Evolutionary conservation across 1,140 invertebrate species (phyloP).

Genomic region (Mizuhopecten yessoensis): DNA sequence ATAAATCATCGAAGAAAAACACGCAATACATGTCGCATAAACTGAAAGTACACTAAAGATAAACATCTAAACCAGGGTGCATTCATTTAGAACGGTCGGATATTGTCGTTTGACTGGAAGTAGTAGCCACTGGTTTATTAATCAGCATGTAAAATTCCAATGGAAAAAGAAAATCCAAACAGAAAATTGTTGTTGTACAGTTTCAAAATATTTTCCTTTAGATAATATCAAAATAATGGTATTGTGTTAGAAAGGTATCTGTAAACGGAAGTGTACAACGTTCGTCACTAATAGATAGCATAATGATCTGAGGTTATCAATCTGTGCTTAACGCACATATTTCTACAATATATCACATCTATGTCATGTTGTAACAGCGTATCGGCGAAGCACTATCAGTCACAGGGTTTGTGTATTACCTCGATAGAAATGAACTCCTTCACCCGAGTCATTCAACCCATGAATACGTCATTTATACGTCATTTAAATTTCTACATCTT

Average conservation of each 20-base stretch:
- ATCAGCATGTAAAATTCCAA: neutral
- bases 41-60: neutral
- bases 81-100: neutral
- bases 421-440: no score
- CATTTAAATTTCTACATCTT: no score
- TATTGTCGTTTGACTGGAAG: neutral
- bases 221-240: neutral
- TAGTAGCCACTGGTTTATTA: neutral
- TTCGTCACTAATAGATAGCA: neutral
- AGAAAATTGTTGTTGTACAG: neutral
- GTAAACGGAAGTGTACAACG: neutral
- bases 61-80: neutral
- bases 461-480: no score
- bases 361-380: no score
- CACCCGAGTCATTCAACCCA: no score
- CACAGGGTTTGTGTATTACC: no score
- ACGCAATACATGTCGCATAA: conserved; percentile 1
- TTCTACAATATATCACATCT: no score
- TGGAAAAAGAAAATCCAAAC: neutral
- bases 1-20: conserved; percentile 35
- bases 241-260: neutral
- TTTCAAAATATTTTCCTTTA: conserved; percentile 4
- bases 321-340: no score
- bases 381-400: no score
- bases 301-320: no score